Conservation (phyloP, 53 echinoderm and acorn worm species). For the Stichopus horrens region DNA sequence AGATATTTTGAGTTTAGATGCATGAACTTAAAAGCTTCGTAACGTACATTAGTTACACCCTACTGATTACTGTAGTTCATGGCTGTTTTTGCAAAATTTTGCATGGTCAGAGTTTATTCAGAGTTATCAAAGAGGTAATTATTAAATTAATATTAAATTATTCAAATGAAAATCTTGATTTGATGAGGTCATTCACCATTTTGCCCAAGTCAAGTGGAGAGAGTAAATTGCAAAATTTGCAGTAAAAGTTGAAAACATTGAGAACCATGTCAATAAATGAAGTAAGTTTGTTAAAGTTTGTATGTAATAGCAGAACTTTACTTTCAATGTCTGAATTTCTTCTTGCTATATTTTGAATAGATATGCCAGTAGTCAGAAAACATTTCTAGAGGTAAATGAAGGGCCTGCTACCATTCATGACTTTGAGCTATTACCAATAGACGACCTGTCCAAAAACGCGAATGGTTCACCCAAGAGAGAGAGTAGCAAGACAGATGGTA, state of each 20-base stretch:
- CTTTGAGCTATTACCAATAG: not conserved
- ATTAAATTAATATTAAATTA: not conserved
- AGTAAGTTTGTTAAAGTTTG: too few relatives aligned
- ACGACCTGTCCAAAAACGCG: not conserved
- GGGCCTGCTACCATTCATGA: conserved; percentile 29
- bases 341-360: not conserved
- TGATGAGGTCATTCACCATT: not conserved
- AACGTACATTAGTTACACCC: too few relatives aligned
- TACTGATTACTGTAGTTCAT: too few relatives aligned
- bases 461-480: not conserved
- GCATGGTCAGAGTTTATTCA: too few relatives aligned
- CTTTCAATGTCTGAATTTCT: not conserved
- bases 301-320: too few relatives aligned
- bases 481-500: not conserved
- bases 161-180: not conserved
- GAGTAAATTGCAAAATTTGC: too few relatives aligned
- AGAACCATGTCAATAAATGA: too few relatives aligned
- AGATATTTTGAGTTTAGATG: too few relatives aligned
- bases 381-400: conserved; percentile 4
- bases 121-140: not conserved
- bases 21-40: too few relatives aligned
- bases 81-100: too few relatives aligned
- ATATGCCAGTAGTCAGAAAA: conserved; percentile 13
- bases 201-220: too few relatives aligned
- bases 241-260: too few relatives aligned